A percentile compares a stretch with the other conserved stretches of the same genome.
phyloP scores from a whole-genome alignment of 1,140 invertebrate genomes.

The Harpegnathos saltator region DNA sequence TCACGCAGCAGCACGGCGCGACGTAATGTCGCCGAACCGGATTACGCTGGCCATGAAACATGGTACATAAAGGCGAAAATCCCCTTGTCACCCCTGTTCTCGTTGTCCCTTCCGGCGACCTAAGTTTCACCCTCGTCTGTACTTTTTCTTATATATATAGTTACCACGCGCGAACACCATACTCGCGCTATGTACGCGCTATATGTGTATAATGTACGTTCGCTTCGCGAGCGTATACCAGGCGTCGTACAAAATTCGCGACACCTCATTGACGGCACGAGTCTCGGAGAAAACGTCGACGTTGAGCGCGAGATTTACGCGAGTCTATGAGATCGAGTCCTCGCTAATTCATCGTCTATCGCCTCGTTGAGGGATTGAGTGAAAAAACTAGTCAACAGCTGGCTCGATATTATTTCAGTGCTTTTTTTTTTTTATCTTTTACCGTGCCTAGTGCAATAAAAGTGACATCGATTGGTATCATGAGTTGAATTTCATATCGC shows the following conservation, averaged over 20 bases:
- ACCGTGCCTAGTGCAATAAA: too few relatives aligned
- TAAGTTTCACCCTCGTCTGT: constrained; percentile 26
- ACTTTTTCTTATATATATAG: constrained; percentile 17
- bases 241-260: neutral
- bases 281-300: neutral
- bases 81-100: constrained; percentile 22
- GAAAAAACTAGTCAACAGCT: too few relatives aligned
- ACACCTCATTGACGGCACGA: neutral
- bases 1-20: constrained; percentile 40
- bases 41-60: constrained; percentile 45
- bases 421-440: too few relatives aligned
- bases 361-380: too few relatives aligned
- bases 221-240: neutral
- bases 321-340: neutral
- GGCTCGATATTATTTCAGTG: too few relatives aligned
- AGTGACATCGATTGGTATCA: too few relatives aligned
- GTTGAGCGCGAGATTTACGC: neutral
- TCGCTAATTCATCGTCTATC: neutral
- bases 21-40: constrained; percentile 15
- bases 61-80: constrained; percentile 30
- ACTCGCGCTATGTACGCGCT: neutral
- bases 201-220: neutral
- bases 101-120: neutral
- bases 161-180: constrained; percentile 3
- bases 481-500: neutral